phyloP scores from a whole-genome alignment of 2,888 invertebrate genomes.

The Gymnosoma rotundatum region DNA sequence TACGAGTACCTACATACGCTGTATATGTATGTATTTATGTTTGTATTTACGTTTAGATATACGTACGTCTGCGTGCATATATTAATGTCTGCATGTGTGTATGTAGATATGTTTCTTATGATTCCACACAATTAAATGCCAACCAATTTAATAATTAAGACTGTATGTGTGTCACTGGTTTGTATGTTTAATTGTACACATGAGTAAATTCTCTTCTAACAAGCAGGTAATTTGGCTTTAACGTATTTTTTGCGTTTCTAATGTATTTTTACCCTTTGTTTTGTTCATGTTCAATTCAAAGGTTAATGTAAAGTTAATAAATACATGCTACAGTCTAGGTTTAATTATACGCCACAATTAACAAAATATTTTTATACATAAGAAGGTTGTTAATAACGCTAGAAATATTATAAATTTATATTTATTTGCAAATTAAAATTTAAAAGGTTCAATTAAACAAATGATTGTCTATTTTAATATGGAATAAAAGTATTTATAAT shows the following conservation, averaged over 20 bases:
- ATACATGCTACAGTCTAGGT: not conserved
- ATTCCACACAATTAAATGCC: conserved; percentile 37
- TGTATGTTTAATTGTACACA: not conserved
- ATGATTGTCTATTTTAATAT: too few species aligned
- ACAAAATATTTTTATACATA: not conserved
- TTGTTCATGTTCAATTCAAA: conserved; percentile 15
- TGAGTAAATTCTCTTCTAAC: not conserved
- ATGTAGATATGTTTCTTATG: conserved; percentile 16
- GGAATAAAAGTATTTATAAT: too few species aligned
- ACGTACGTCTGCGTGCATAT: too few species aligned
- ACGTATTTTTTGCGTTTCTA: conserved; percentile 7
- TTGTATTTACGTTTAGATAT: too few species aligned
- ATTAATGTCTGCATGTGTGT: too few species aligned
- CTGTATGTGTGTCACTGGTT: not conserved
- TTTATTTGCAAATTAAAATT: not conserved
- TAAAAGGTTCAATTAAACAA: too few species aligned
- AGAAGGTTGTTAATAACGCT: not conserved
- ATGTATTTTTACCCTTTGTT: not conserved
- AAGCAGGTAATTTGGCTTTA: not conserved
- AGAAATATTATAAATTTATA: not conserved
- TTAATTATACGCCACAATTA: not conserved
- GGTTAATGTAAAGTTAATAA: not conserved
- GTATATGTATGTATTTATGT: too few species aligned
- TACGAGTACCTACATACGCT: too few species aligned
- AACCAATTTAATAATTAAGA: conserved; percentile 43